Percentiles rank a stretch among this genome's conserved stretches.
phyloP scores from a whole-genome alignment of 1,140 invertebrate species.

The Drosophila baimaii region DNA sequence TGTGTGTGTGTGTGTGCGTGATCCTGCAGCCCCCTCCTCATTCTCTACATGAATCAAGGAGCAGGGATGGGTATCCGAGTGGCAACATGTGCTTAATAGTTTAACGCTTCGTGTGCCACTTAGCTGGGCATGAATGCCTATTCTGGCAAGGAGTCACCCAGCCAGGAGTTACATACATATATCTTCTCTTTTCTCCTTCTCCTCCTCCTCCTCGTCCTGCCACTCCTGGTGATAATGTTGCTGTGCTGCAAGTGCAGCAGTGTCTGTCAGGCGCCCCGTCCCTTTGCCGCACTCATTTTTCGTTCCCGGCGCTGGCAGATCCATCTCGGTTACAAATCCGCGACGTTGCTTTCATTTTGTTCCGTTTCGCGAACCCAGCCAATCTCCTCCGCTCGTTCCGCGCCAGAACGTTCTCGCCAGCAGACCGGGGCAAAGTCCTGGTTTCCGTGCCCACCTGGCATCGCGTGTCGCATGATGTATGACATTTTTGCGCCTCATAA shows the following conservation, averaged over 20 bases:
- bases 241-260: conserved; percentile 29
- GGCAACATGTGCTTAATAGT: conserved; percentile 69
- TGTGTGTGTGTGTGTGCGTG: conserved; percentile 24
- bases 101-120: conserved; percentile 72
- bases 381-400: conserved; percentile 41
- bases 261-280: conserved; percentile 24
- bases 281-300: conserved; percentile 43
- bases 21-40: neutral
- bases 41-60: conserved; percentile 2
- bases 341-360: conserved; percentile 30
- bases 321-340: conserved; percentile 63
- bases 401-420: no score
- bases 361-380: conserved; percentile 22
- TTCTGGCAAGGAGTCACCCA: conserved; percentile 15
- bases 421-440: conserved; percentile 12
- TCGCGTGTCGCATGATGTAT: conserved; percentile 75
- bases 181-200: no score
- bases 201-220: neutral
- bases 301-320: conserved; percentile 29
- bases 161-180: conserved; percentile 12
- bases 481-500: conserved; percentile 82
- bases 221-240: conserved; percentile 33
- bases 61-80: conserved; percentile 1
- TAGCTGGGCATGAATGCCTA: conserved; percentile 41
- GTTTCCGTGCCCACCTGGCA: conserved; percentile 5